A percentile compares a stretch with the other conserved stretches of the same genome.
Evolutionary conservation across 2,888 invertebrate species (phyloP).

Genomic region (Patella depressa): DNA sequence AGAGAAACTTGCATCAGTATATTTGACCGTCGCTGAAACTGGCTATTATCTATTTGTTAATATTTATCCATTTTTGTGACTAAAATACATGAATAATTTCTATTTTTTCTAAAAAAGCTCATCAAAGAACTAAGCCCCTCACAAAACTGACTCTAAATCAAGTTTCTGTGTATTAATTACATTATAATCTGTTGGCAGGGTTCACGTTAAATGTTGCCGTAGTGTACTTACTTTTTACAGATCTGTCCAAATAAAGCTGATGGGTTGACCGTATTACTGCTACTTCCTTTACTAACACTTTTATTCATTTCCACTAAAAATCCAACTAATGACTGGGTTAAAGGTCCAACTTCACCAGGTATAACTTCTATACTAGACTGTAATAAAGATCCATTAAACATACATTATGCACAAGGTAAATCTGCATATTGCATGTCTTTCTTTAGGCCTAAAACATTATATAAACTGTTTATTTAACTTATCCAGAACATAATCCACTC

Average conservation of each 20-base stretch:
- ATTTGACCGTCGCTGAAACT: too few relatives aligned
- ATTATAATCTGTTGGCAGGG: neutral
- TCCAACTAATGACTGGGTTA: slow-evolving; percentile 68
- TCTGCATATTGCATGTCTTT: too few relatives aligned
- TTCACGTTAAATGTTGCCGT: neutral
- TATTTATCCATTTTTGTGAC: neutral
- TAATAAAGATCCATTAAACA: slow-evolving; percentile 27
- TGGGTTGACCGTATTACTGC: slow-evolving; percentile 62
- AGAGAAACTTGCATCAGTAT: too few relatives aligned
- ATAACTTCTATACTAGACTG: slow-evolving; percentile 67
- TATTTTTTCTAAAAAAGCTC: neutral
- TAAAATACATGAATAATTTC: neutral
- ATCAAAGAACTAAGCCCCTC: neutral
- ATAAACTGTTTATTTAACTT: too few relatives aligned
- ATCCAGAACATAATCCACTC: too few relatives aligned
- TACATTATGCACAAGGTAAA: too few relatives aligned
- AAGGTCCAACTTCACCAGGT: slow-evolving; percentile 67
- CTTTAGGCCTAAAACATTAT: too few relatives aligned
- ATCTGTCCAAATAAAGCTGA: slow-evolving; percentile 70
- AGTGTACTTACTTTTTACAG: slow-evolving; percentile 67
- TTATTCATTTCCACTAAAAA: slow-evolving; percentile 72
- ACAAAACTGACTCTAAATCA: too few relatives aligned
- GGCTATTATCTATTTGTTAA: too few relatives aligned
- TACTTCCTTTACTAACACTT: slow-evolving; percentile 53
- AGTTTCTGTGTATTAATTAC: neutral